A percentile compares a stretch with the other conserved stretches of the same genome.
Evolutionary conservation across 1,140 invertebrate species (phyloP).

Genomic region (Apocrypta bakeri): DNA sequence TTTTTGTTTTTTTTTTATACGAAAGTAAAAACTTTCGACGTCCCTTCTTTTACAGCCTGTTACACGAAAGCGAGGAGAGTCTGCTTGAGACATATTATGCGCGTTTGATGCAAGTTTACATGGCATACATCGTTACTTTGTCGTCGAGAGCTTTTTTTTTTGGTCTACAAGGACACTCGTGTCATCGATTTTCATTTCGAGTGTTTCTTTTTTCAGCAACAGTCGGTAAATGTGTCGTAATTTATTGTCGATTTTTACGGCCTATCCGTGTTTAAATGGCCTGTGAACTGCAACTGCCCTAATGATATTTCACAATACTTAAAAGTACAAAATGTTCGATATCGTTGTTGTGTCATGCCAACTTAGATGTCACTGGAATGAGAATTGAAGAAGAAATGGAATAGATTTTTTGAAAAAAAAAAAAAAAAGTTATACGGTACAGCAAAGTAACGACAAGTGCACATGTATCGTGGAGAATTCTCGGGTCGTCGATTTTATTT

Average conservation of each 20-base stretch:
- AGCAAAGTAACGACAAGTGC: neutral
- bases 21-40: constrained; percentile 4
- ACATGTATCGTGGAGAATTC: neutral
- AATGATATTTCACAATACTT: neutral
- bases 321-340: constrained; percentile 2
- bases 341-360: neutral
- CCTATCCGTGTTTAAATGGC: no score
- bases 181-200: no score
- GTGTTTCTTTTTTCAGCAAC: neutral
- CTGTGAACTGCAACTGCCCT: neutral
- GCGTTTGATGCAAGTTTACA: no score
- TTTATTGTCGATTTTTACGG: neutral
- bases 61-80: no score
- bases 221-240: neutral
- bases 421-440: neutral
- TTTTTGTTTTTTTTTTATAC: neutral
- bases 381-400: neutral
- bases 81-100: neutral
- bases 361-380: neutral
- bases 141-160: neutral
- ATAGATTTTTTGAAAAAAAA: neutral
- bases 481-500: neutral
- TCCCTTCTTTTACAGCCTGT: neutral
- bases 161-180: no score
- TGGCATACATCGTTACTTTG: neutral